phyloP scores from a whole-genome alignment of 1,140 invertebrate genomes.

The Megalonaias nervosa region DNA sequence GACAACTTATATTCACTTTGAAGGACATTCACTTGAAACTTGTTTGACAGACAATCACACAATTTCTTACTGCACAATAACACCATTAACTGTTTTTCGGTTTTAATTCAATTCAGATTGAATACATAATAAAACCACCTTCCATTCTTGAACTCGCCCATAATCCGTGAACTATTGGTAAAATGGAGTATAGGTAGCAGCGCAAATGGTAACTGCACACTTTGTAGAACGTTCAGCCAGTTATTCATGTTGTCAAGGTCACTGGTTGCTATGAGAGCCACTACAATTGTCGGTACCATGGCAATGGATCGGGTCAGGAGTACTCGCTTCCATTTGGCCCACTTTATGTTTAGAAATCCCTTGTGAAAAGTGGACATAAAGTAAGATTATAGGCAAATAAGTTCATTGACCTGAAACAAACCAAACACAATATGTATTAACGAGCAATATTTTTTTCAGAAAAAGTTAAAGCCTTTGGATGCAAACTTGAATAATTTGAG shows the following conservation, averaged over 20 bases:
- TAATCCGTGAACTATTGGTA: constrained; percentile 85
- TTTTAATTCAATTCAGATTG: neutral
- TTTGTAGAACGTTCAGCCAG: constrained; percentile 90
- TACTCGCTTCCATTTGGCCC: constrained; percentile 91
- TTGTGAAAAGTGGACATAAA: constrained; percentile 45
- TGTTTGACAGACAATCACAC: neutral
- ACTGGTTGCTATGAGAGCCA: constrained; percentile 82
- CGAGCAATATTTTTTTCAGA: no score
- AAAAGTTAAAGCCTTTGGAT: no score
- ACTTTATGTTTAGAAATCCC: constrained; percentile 90
- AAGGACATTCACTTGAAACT: no score
- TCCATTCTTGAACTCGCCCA: constrained; percentile 74
- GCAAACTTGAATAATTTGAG: no score
- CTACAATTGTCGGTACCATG: constrained; percentile 88
- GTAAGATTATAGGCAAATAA: no score
- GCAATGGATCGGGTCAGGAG: constrained; percentile 89
- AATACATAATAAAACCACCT: constrained; percentile 35
- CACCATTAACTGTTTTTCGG: neutral
- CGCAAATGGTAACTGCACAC: constrained; percentile 80
- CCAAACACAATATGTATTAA: no score
- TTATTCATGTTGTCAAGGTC: constrained; percentile 89
- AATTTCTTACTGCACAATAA: no score
- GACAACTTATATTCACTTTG: no score
- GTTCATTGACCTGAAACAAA: no score
- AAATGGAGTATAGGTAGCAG: constrained; percentile 90